These are phyloP conservation scores for Pseudoips prasinana DNA, from an alignment of 2,888 invertebrate species.

Conservation along the genomic window DNA sequence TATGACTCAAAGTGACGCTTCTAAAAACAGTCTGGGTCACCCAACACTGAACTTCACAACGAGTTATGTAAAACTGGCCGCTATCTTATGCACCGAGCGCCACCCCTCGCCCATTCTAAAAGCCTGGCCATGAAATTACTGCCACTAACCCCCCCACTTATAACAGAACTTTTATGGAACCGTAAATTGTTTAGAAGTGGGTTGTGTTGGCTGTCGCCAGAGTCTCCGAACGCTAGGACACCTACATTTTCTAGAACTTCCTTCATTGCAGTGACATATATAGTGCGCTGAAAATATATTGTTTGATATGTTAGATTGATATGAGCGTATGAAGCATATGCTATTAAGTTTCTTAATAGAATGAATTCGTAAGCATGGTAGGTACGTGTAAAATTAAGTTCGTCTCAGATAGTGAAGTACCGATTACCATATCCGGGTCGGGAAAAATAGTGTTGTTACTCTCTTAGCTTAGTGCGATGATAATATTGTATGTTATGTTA, in stretches of 20 bases:
- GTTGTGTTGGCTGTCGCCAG: slow-evolving; percentile 33
- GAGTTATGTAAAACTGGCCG: not conserved
- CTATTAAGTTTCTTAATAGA: too few relatives aligned
- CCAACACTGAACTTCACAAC: not conserved
- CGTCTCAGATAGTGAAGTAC: too few relatives aligned
- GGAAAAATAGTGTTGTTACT: too few relatives aligned
- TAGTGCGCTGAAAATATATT: slow-evolving; percentile 21
- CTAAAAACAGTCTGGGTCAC: too few relatives aligned
- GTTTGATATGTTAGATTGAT: too few relatives aligned
- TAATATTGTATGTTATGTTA: too few relatives aligned
- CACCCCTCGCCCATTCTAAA: slow-evolving; percentile 27
- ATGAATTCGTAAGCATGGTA: too few relatives aligned
- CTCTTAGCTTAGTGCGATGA: too few relatives aligned
- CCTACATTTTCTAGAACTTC: slow-evolving; percentile 31
- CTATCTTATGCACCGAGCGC: slow-evolving; percentile 10
- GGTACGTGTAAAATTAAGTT: too few relatives aligned
- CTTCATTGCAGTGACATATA: slow-evolving; percentile 28
- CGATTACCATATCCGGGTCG: too few relatives aligned
- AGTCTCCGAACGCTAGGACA: slow-evolving; percentile 29
- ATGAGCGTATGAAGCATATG: too few relatives aligned
- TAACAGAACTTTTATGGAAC: slow-evolving; percentile 50
- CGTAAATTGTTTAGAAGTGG: slow-evolving; percentile 50
- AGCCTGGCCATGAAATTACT: slow-evolving; percentile 39
- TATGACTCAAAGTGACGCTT: too few relatives aligned
- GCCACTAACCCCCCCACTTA: slow-evolving; percentile 43